A percentile compares a stretch with the other conserved stretches of the same genome.
phyloP scores from a whole-genome alignment of 2,797 vertebrate species.

The Myotis daubentonii region DNA sequence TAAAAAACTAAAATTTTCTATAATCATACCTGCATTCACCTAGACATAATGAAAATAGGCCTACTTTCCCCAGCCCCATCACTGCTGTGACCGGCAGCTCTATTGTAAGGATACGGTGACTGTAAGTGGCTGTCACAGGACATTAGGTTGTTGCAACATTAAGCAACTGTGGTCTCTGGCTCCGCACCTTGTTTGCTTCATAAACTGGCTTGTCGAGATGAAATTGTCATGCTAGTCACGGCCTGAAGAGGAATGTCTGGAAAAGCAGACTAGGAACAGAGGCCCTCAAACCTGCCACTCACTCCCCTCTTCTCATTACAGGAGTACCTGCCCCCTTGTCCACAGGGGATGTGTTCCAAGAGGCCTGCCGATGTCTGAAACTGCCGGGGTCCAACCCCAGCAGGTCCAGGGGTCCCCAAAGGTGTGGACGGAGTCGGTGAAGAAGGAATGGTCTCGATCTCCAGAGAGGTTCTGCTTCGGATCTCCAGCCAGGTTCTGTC shows the following conservation, averaged over 20 bases:
- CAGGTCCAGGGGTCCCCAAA: too few relatives aligned
- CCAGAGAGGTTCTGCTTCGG: too few relatives aligned
- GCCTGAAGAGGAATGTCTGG: not conserved
- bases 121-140: not conserved
- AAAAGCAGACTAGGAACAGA: not conserved
- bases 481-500: too few relatives aligned
- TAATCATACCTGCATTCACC: not conserved
- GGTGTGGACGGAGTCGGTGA: too few relatives aligned
- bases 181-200: not conserved
- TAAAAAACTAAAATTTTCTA: not conserved
- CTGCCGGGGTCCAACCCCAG: too few relatives aligned
- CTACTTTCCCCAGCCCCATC: not conserved
- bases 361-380: not conserved
- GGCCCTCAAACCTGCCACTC: not conserved
- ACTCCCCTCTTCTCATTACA: not conserved
- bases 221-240: not conserved
- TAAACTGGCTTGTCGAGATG: not conserved
- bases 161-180: not conserved
- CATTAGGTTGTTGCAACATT: accelerated
- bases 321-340: too few relatives aligned
- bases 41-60: not conserved
- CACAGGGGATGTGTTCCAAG: not conserved
- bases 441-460: too few relatives aligned
- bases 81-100: not conserved
- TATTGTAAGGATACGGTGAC: not conserved